Base-by-base conservation (phyloP, 2,888 invertebrate genomes). In the Mechanitis messenoides region DNA sequence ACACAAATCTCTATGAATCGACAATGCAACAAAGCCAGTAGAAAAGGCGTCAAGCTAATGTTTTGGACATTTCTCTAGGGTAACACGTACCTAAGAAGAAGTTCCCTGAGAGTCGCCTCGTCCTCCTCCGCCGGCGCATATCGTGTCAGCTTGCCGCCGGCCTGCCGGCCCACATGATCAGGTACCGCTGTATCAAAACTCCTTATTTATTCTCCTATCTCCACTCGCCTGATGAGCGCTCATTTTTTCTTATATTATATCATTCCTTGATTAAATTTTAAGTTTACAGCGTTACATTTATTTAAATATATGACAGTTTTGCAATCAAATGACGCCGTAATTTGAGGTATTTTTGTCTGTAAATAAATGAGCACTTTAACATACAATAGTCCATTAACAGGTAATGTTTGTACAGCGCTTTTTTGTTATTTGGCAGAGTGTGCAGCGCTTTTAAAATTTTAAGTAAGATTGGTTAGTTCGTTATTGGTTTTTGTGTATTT, bases 31-130 rank as follows among this genome's bases (percentile, higher is more conserved):
- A 76, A 87, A 87, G 87, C 83, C 84, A 82, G 75, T 83, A 80
- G 75, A 74, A 79, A 80, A 85, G 84, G 86, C 85, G 76, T 74
- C 77, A 87, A 87, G 87, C 85, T 83, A 81, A 75, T 71, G 66
- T 70, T 71, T 76, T 72, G 69, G 71, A 73, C 70, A 71, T 70
- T 67, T 79, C 79, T 76, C 83, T 84, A 85, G 71, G 73, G 79
- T 80, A 77, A 77, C 78, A 85, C 89, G 90, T 94, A 95, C 96
- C 96, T 96, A 94, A 96, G 94, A 92, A 96, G 95, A 93, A 96
- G 94, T 94, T 96, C 95, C 93, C 96, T 95, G 92, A 96, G 94
- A 92, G 96, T 96, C 90, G 95, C 95, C 93, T 96, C 96, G 93
- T 96, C 96, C 92, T 95, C 95, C 92, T 94, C 93, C 92, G 93